phyloP scores from a whole-genome alignment of 2,113 vertebrate genomes.

The Brienomyrus brachyistius region DNA sequence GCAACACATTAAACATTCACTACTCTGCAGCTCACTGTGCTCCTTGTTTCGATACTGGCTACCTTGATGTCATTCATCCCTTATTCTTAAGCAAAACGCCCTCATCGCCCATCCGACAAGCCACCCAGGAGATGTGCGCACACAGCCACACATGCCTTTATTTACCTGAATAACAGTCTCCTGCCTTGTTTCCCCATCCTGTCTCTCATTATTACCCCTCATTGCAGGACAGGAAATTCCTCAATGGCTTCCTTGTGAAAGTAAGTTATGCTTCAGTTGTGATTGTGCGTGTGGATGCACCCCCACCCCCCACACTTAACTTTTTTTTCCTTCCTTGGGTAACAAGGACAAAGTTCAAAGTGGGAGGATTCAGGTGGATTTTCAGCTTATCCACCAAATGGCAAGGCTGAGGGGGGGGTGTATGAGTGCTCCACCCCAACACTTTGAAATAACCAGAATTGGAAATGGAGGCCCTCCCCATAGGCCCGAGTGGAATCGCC shows the following conservation, averaged over 20 bases:
- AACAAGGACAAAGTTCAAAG: neutral
- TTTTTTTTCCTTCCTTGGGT: neutral
- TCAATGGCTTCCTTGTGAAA: conserved; percentile 99
- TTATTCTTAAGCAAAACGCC: conserved; percentile 28
- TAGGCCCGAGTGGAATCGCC: neutral
- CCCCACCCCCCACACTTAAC: neutral
- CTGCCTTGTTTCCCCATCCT: conserved; percentile 82
- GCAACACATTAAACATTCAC: neutral
- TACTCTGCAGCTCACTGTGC: neutral
- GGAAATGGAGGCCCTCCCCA: neutral
- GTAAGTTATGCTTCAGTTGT: conserved; percentile 78
- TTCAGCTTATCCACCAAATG: neutral
- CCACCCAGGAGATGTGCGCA: no score
- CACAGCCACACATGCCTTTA: neutral
- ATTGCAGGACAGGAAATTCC: conserved; percentile 99
- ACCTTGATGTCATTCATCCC: neutral
- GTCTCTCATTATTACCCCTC: conserved; percentile 42
- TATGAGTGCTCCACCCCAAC: neutral
- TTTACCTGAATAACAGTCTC: conserved; percentile 81
- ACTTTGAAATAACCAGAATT: conserved; percentile 34
- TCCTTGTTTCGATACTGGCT: neutral
- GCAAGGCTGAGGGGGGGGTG: neutral
- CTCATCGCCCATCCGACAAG: no score
- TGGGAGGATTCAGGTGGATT: neutral
- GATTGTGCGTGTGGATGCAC: neutral